Percentiles rank a stretch among this genome's conserved stretches.
phyloP scores from a whole-genome alignment of 1,140 invertebrate species.

The Eupristina koningsbergeri region DNA sequence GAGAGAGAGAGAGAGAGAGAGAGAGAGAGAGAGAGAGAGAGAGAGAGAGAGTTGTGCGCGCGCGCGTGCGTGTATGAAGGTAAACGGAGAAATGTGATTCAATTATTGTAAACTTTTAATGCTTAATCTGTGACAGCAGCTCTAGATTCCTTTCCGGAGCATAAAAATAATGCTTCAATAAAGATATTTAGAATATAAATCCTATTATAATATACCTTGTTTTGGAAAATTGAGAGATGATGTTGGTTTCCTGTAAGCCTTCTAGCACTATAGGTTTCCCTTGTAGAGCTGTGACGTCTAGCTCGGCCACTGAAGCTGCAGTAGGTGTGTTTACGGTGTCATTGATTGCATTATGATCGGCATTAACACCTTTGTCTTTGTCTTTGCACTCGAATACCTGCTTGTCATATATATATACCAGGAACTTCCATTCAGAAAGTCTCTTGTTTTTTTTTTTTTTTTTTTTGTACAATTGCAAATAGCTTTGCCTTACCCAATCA shows the following conservation, averaged over 20 bases:
- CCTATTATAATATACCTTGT: constrained; percentile 16
- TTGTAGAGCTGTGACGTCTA: constrained; percentile 36
- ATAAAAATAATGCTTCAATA: not conserved
- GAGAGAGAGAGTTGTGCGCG: too few relatives aligned
- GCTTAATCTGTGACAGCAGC: too few relatives aligned
- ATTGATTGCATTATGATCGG: constrained; percentile 54
- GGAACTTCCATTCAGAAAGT: not conserved
- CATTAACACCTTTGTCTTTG: constrained; percentile 62
- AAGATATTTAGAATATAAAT: not conserved
- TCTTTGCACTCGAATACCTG: constrained; percentile 66
- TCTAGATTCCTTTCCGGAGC: not conserved
- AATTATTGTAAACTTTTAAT: too few relatives aligned
- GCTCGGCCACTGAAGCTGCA: not conserved
- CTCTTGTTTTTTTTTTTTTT: not conserved
- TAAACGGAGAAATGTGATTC: too few relatives aligned
- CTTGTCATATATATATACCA: constrained; percentile 61
- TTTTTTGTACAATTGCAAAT: not conserved
- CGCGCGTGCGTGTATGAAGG: too few relatives aligned
- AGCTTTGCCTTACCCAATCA: not conserved
- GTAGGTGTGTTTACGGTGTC: constrained; percentile 41
- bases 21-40: too few relatives aligned
- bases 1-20: too few relatives aligned
- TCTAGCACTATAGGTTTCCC: constrained; percentile 37
- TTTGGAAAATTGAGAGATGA: not conserved
- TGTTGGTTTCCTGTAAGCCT: not conserved